Evolutionary conservation across 2,797 vertebrate species (phyloP), one percentile per base, ranked within the genome.

Genomic region (Linurgus olivaceus): DNA sequence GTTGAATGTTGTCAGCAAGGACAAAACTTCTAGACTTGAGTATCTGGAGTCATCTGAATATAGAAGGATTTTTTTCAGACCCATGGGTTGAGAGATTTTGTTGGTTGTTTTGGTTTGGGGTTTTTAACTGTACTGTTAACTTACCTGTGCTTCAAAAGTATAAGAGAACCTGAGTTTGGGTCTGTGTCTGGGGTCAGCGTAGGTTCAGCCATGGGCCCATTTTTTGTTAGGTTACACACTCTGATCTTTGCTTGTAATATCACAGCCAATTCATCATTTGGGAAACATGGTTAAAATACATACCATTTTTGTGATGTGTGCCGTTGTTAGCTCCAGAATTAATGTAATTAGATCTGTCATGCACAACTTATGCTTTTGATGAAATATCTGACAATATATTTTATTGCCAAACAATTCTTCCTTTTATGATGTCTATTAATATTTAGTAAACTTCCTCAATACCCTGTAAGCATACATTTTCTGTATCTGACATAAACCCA

Each of bases 61-160:
- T 18, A 23, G 38, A 37, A 68, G 7, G 17, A 28, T 48, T 84
- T 80, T 85, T 15, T 24, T 70, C 11, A 62, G 47, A 77, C 26
- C 10, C 3, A 0, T 47, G 6, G 17, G 9, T 4, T n/a, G 28
- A 8, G 10, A 1, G 1, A 1, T 18, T 58, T 23, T 8, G 11
- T 62, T 73, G 44, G 2, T 45, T 33, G 25, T 2, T 50, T 79
- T 73, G 20, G 13, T 18, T 77, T 8, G 10, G 15, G 7, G 6
- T 42, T 71, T 65, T 57, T 26, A 51, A 51, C 37, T 25, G 3
- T 54, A 7, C 18, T 67, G 17, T 76, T 87, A 59, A 79, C 3
- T 65, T 72, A 16, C 7, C 13, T 65, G 14, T 65, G 17, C 15
- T 54, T 78, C 44, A 29, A 35, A 73, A 29, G 24, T 25, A 16